Conservation (phyloP, 1,140 invertebrate species). For the Zaprionus ornatus region DNA sequence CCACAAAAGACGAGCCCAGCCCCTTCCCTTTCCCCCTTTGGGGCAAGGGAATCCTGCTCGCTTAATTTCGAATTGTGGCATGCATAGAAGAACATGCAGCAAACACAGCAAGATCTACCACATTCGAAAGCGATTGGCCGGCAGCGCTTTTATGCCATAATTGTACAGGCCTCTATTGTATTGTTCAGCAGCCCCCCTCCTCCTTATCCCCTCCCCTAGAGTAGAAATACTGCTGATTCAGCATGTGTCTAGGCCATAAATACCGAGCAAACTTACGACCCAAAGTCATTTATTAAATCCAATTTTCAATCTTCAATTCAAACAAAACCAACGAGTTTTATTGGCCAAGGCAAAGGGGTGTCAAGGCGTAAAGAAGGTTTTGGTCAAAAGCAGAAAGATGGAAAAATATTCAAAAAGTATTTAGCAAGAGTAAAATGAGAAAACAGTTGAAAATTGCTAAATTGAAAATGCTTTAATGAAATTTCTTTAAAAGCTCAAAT, state of each 20-base stretch:
- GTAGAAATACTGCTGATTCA: conserved; percentile 49
- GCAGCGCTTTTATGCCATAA: conserved; percentile 38
- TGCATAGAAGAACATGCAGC: conserved; percentile 24
- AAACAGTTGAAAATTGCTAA: not conserved
- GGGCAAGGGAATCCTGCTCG: conserved; percentile 44
- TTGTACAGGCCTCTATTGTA: conserved; percentile 37
- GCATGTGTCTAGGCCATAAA: conserved; percentile 37
- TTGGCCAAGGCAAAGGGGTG: not conserved
- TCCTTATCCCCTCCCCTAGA: no score
- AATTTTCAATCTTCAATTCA: conserved; percentile 16
- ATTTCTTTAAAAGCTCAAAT: not conserved
- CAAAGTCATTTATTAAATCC: conserved; percentile 8
- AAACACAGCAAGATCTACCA: conserved; percentile 6
- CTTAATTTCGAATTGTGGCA: conserved; percentile 67
- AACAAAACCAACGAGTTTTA: not conserved
- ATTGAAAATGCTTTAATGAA: not conserved
- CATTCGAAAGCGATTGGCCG: conserved; percentile 62
- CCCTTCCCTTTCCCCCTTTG: not conserved
- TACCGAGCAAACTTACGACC: conserved; percentile 10
- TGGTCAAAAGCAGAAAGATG: not conserved
- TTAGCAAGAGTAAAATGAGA: not conserved
- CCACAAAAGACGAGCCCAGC: conserved; percentile 62
- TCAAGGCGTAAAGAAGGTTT: not conserved
- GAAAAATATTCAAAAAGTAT: not conserved
- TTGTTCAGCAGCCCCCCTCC: not conserved